Conservation (phyloP, 2,888 invertebrate genomes). For the Calameuta idolon region DNA sequence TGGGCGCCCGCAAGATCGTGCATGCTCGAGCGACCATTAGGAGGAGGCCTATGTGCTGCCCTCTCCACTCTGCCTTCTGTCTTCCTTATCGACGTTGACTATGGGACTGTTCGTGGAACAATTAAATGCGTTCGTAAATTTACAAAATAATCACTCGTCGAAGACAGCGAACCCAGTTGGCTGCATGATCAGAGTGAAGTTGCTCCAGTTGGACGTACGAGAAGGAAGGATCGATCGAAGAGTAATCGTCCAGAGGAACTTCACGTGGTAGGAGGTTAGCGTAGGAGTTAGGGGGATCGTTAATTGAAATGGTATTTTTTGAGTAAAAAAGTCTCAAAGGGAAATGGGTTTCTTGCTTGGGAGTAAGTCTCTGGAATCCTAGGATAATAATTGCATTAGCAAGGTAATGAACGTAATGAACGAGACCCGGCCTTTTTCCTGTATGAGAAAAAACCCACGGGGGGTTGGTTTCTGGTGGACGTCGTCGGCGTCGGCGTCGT, state of each 20-base stretch:
- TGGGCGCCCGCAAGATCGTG: conserved; percentile 50
- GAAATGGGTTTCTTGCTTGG: conserved; percentile 24
- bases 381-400: conserved; percentile 58
- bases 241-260: background rate
- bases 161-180: background rate
- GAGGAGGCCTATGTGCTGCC: conserved; percentile 27
- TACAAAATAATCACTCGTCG: conserved; percentile 15
- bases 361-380: background rate
- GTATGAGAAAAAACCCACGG: background rate
- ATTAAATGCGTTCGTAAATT: conserved; percentile 14
- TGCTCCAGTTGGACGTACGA: background rate
- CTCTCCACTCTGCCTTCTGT: background rate
- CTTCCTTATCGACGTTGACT: background rate
- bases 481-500: conserved; percentile 11
- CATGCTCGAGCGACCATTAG: conserved; percentile 49
- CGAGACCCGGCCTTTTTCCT: background rate
- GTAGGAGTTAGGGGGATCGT: background rate
- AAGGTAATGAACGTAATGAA: conserved; percentile 49
- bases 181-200: no score
- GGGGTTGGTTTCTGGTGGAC: background rate
- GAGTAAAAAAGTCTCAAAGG: conserved; percentile 14
- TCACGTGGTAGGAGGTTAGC: background rate
- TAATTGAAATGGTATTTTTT: conserved; percentile 28
- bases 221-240: no score
- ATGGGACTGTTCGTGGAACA: conserved; percentile 3